phyloP scores from a whole-genome alignment of 2,888 invertebrate species.

The Leptinotarsa tumamoca region DNA sequence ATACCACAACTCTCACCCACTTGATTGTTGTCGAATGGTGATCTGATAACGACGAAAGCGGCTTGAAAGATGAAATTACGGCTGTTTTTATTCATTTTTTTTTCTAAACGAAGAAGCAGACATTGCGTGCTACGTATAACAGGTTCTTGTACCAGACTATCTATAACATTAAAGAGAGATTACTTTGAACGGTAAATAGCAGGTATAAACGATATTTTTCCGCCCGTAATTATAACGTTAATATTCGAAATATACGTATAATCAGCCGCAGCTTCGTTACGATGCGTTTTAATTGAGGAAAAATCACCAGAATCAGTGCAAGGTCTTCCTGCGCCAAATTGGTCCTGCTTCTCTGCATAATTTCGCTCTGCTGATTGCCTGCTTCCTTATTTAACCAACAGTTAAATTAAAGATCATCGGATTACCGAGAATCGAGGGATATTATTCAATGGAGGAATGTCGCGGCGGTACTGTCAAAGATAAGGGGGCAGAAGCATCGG shows the following conservation, averaged over 20 bases:
- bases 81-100: slow-evolving; percentile 51
- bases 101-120: slow-evolving; percentile 52
- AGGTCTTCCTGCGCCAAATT: slow-evolving; percentile 26
- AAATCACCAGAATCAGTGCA: slow-evolving; percentile 13
- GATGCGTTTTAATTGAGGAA: slow-evolving; percentile 37
- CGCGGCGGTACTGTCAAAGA: slow-evolving; percentile 1
- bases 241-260: slow-evolving; percentile 39
- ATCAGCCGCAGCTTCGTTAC: slow-evolving; percentile 29
- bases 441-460: slow-evolving; percentile 2
- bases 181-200: slow-evolving; percentile 44
- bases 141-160: slow-evolving; percentile 54
- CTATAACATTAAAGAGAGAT: slow-evolving; percentile 47
- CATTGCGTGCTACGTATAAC: slow-evolving; percentile 57
- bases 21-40: slow-evolving; percentile 39
- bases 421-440: background rate
- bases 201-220: slow-evolving; percentile 35
- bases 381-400: background rate
- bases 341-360: slow-evolving; percentile 14
- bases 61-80: slow-evolving; percentile 57
- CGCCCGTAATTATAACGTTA: slow-evolving; percentile 34
- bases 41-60: slow-evolving; percentile 53
- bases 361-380: background rate
- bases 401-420: background rate
- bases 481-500: background rate
- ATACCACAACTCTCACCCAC: slow-evolving; percentile 27